A percentile compares a stretch with the other conserved stretches of the same genome.
Evolutionary conservation across 2,888 invertebrate genomes (phyloP).

Genomic region (Ochropleura plecta): DNA sequence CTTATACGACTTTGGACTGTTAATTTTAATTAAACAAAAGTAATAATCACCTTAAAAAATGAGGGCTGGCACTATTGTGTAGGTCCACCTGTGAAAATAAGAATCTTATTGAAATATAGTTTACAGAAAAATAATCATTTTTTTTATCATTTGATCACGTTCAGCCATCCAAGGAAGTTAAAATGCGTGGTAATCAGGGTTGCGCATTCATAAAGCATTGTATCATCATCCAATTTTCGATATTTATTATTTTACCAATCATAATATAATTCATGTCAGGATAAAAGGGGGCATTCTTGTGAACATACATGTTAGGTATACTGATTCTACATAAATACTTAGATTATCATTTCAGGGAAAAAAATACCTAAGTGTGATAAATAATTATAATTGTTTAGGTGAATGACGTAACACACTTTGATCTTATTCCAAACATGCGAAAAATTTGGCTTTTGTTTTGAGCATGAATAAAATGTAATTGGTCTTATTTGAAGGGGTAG

Average conservation of each 20-base stretch:
- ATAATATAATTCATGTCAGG: background rate
- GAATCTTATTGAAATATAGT: slow-evolving; percentile 11
- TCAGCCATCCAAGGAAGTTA: slow-evolving; percentile 91
- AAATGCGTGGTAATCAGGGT: slow-evolving; percentile 90
- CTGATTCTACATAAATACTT: background rate
- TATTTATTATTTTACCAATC: slow-evolving; percentile 22
- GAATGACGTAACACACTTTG: background rate
- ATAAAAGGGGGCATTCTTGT: slow-evolving; percentile 1
- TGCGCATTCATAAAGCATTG: slow-evolving; percentile 89
- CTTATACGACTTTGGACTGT: slow-evolving; percentile 72
- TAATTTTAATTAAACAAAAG: background rate
- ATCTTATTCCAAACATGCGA: slow-evolving; percentile 37
- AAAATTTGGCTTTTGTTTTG: background rate
- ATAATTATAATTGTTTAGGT: slow-evolving; percentile 9
- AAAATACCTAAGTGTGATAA: background rate
- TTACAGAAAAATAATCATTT: background rate
- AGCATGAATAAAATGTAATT: slow-evolving; percentile 1
- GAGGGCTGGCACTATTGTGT: background rate
- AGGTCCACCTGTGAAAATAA: slow-evolving; percentile 41
- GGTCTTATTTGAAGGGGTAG: background rate
- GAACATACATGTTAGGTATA: background rate
- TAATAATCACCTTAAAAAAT: slow-evolving; percentile 54
- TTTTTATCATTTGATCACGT: slow-evolving; percentile 6
- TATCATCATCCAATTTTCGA: slow-evolving; percentile 82
- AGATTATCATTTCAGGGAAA: background rate